Percentiles rank a stretch among this genome's conserved stretches.
Conservation (phyloP, 2,888 invertebrate genomes). For the Quadriops clusia region DNA sequence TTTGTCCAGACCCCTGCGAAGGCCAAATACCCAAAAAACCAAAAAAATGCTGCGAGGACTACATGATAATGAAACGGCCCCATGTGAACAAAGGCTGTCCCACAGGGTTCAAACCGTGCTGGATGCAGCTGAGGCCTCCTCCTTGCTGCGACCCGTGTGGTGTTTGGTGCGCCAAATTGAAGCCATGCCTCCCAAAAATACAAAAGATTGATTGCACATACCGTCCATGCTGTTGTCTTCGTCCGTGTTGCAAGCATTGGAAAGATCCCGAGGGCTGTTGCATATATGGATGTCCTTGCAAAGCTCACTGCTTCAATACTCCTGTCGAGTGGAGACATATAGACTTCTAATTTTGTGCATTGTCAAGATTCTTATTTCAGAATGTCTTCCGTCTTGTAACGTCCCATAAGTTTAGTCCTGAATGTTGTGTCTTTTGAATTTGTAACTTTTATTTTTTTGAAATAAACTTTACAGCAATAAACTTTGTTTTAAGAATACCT, state of each 20-base stretch:
- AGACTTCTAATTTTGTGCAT: too few relatives aligned
- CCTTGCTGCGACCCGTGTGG: slow-evolving; percentile 29
- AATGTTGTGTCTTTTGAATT: too few relatives aligned
- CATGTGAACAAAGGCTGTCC: slow-evolving; percentile 24
- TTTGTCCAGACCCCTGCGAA: slow-evolving; percentile 14
- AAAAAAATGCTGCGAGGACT: slow-evolving; percentile 23
- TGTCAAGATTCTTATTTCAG: too few relatives aligned
- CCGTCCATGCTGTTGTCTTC: slow-evolving; percentile 22
- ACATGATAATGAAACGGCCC: slow-evolving; percentile 14
- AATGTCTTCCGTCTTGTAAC: too few relatives aligned
- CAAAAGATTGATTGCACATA: neutral
- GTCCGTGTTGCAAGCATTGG: slow-evolving; percentile 34
- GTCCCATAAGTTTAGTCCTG: too few relatives aligned
- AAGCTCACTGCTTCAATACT: slow-evolving; percentile 32
- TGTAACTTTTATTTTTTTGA: too few relatives aligned
- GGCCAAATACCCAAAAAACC: slow-evolving; percentile 26
- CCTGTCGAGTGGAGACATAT: too few relatives aligned
- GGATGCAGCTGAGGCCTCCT: slow-evolving; percentile 29
- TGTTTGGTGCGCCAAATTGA: slow-evolving; percentile 29
- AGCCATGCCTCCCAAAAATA: slow-evolving; percentile 29
- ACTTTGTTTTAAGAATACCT: too few relatives aligned
- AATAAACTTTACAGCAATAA: too few relatives aligned
- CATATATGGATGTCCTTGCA: slow-evolving; percentile 31
- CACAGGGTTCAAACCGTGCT: slow-evolving; percentile 32
- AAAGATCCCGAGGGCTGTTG: slow-evolving; percentile 29